phyloP scores from a whole-genome alignment of 2,888 invertebrate genomes.

The Proisotoma minuta region DNA sequence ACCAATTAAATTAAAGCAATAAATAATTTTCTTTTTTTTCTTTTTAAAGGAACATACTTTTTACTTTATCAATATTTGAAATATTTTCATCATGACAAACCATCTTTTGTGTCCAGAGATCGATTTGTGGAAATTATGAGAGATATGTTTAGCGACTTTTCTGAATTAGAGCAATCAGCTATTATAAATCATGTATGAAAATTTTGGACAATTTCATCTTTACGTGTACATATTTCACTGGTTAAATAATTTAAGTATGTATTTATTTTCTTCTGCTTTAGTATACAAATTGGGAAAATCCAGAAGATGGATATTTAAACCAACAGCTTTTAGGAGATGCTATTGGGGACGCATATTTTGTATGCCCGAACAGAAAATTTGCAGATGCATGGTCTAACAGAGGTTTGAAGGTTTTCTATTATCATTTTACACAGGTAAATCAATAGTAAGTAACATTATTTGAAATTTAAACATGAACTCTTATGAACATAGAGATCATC shows the following conservation, averaged over 20 bases:
- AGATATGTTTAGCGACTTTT: conserved; percentile 21
- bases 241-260: not conserved
- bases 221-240: not conserved
- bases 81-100: conserved; percentile 51
- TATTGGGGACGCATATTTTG: conserved; percentile 27
- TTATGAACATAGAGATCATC: conserved; percentile 19
- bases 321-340: conserved; percentile 23
- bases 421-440: conserved; percentile 32
- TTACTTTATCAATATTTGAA: conserved; percentile 27
- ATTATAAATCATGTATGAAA: conserved; percentile 25
- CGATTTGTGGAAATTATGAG: conserved; percentile 51
- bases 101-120: conserved; percentile 53
- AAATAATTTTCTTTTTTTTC: not conserved
- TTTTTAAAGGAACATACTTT: conserved; percentile 30
- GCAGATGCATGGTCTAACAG: conserved; percentile 33
- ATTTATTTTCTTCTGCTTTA: conserved; percentile 11
- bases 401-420: conserved; percentile 31
- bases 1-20: too few species aligned
- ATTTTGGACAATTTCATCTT: too few species aligned
- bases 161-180: conserved; percentile 22
- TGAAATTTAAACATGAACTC: not conserved
- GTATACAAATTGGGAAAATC: conserved; percentile 42
- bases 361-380: conserved; percentile 31
- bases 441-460: not conserved
- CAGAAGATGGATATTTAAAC: conserved; percentile 33